phyloP scores from a whole-genome alignment of 64 coral and sea anemone species.

The Anthopleura sola region DNA sequence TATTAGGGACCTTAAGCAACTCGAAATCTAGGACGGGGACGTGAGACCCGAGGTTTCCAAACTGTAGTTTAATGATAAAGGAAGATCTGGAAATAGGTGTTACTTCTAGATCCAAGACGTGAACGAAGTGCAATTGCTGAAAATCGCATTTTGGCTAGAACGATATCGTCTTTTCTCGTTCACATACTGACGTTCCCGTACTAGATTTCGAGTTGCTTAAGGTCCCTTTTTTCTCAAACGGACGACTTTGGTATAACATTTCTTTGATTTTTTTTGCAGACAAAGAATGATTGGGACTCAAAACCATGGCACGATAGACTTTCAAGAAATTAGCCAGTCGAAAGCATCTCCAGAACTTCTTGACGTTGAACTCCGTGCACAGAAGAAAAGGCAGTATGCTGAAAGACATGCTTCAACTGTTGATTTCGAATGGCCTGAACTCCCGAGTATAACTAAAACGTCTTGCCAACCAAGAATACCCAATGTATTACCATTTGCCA shows the following conservation, averaged over 20 bases:
- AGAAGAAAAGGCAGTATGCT: slow-evolving; percentile 83
- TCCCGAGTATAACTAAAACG: slow-evolving; percentile 56
- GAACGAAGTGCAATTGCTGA: no score
- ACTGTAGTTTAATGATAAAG: no score
- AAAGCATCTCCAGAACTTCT: slow-evolving; percentile 54
- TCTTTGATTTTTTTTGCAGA: slow-evolving; percentile 24
- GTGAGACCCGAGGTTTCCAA: no score
- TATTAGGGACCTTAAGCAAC: no score
- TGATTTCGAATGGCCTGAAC: slow-evolving; percentile 88
- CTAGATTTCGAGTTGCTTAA: no score
- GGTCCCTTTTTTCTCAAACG: no score
- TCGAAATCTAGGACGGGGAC: no score
- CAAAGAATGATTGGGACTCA: slow-evolving; percentile 76
- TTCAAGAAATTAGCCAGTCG: slow-evolving; percentile 66
- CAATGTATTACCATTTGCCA: slow-evolving; percentile 73
- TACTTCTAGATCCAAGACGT: no score
- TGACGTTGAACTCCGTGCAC: slow-evolving; percentile 72
- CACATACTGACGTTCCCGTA: no score
- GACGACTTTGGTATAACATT: background rate
- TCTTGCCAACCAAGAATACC: slow-evolving; percentile 68
- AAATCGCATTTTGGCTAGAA: no score
- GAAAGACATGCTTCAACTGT: slow-evolving; percentile 73
- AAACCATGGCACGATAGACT: slow-evolving; percentile 68
- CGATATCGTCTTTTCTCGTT: no score
- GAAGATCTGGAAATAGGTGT: no score